Evolutionary conservation across 1,140 invertebrate species (phyloP).

Genomic region (Scaptomyza hsui): DNA sequence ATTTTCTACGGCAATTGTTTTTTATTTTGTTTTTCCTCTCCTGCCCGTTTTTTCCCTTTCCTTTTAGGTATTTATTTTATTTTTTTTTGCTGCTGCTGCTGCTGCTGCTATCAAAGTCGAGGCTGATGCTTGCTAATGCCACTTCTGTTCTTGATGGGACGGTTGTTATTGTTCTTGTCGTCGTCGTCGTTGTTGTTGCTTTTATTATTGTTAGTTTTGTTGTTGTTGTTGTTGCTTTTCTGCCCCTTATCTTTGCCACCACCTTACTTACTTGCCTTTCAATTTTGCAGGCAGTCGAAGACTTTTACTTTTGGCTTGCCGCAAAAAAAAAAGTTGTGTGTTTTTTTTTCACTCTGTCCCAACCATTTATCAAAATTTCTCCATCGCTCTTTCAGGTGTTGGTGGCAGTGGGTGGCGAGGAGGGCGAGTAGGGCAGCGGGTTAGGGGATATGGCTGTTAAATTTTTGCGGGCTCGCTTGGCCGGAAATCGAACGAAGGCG

Average conservation of each 20-base stretch:
- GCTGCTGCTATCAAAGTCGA: constrained; percentile 39
- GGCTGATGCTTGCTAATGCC: constrained; percentile 46
- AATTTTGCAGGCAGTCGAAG: constrained; percentile 28
- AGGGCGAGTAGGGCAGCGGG: too few relatives aligned
- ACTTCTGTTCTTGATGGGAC: constrained; percentile 43
- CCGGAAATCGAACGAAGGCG: constrained; percentile 25
- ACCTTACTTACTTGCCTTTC: constrained; percentile 39
- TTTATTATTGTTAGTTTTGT: constrained; percentile 1
- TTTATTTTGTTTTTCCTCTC: constrained; percentile 33
- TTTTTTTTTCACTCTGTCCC: constrained; percentile 42
- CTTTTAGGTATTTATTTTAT: neutral
- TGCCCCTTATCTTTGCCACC: constrained; percentile 42
- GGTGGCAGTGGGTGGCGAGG: neutral
- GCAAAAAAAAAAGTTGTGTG: constrained; percentile 24
- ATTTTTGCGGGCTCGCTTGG: constrained; percentile 15
- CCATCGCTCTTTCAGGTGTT: neutral
- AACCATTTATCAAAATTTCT: constrained; percentile 55
- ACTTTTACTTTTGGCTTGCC: constrained; percentile 60
- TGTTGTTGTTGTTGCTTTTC: neutral
- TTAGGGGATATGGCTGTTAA: neutral
- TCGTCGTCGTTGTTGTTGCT: constrained; percentile 6
- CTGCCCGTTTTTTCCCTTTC: neutral
- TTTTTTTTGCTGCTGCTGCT: neutral
- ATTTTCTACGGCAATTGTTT: constrained; percentile 57
- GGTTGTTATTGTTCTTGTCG: constrained; percentile 33